phyloP scores from a whole-genome alignment of 2,888 invertebrate genomes.

The Buathra laborator region DNA sequence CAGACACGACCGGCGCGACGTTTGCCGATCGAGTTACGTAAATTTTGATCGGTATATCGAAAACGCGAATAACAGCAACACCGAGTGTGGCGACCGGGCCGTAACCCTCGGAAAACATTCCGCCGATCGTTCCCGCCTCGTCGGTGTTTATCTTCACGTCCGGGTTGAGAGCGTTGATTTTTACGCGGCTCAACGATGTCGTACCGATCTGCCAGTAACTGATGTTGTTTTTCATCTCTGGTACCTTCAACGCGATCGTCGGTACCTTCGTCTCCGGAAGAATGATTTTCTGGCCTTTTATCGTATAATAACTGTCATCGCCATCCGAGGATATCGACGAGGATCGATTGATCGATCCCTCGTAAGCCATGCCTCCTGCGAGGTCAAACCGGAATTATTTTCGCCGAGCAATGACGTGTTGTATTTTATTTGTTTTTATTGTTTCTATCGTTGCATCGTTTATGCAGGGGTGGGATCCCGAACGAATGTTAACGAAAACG shows the following conservation, averaged over 20 bases:
- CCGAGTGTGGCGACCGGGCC: slow-evolving; percentile 24
- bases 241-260: slow-evolving; percentile 28
- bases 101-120: slow-evolving; percentile 41
- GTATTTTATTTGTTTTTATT: no score
- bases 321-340: background rate
- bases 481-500: no score
- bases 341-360: background rate
- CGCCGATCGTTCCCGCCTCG: slow-evolving; percentile 29
- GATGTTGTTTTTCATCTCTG: slow-evolving; percentile 21
- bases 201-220: slow-evolving; percentile 57
- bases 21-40: slow-evolving; percentile 47
- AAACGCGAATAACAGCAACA: background rate
- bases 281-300: slow-evolving; percentile 1
- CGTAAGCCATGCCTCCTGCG: background rate
- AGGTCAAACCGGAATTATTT: background rate
- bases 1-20: slow-evolving; percentile 42
- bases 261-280: slow-evolving; percentile 46
- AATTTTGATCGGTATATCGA: slow-evolving; percentile 8
- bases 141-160: background rate
- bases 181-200: slow-evolving; percentile 44
- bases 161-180: slow-evolving; percentile 5
- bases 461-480: no score
- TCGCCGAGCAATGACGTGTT: no score
- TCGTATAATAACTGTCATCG: background rate
- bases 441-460: background rate